Conservation (phyloP, 1,140 invertebrate species). For the Anagrus nilaparvatae region DNA sequence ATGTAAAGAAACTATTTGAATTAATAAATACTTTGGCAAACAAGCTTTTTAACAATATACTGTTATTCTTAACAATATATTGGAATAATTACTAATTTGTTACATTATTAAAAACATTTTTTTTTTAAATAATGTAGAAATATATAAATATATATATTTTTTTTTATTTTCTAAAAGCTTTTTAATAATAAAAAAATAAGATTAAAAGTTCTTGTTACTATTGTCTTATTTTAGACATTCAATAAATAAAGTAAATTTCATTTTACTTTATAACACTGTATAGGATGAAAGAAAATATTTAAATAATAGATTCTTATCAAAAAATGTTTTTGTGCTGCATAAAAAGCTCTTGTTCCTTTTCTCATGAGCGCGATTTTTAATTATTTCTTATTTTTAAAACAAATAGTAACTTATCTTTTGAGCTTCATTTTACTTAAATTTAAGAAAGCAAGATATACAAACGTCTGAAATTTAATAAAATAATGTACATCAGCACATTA, state of each 20-base stretch:
- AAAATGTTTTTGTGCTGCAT: no score
- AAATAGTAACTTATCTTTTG: conserved; percentile 19
- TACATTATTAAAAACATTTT: no score
- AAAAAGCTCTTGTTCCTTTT: no score
- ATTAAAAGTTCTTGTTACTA: no score
- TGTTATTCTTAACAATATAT: conserved; percentile 11
- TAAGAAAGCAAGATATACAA: conserved; percentile 13
- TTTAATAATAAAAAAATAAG: no score
- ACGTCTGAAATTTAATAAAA: conserved; percentile 17
- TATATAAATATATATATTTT: conserved; percentile 11
- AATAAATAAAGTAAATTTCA: no score
- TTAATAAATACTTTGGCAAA: conserved; percentile 10
- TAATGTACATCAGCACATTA: neutral
- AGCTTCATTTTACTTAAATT: conserved; percentile 9
- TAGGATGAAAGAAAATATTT: no score
- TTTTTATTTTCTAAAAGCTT: conserved; percentile 3
- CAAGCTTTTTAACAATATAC: conserved; percentile 11
- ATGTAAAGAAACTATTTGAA: conserved; percentile 1
- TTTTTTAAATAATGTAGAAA: conserved; percentile 8
- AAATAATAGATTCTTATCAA: no score
- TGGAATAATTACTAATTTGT: conserved; percentile 4
- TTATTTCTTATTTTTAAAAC: conserved; percentile 16
- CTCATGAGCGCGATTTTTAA: neutral
- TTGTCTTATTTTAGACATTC: no score
- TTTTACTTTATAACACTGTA: no score